Percentiles rank a stretch among this genome's conserved stretches.
phyloP scores from a whole-genome alignment of 2,797 vertebrate species.

The Phylloscopus collybita region DNA sequence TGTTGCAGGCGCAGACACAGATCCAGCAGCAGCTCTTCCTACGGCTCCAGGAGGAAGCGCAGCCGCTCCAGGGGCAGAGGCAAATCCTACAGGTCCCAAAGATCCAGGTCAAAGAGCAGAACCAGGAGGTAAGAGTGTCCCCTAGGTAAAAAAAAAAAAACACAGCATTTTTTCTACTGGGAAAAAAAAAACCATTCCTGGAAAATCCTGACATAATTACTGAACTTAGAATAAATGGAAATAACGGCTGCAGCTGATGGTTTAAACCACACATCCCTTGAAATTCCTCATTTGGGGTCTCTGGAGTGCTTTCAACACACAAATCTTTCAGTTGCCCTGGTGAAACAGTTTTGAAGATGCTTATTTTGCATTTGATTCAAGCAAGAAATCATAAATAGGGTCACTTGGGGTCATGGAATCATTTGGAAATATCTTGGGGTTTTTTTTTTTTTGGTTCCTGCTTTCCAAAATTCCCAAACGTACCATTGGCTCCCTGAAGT shows the following conservation, averaged over 20 bases:
- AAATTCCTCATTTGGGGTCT: background rate
- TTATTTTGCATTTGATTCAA: background rate
- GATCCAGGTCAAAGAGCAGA: slow-evolving; percentile 87
- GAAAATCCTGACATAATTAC: rapidly evolving
- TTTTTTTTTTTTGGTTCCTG: background rate
- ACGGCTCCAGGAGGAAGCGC: slow-evolving; percentile 88
- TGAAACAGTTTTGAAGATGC: background rate
- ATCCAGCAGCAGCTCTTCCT: slow-evolving; percentile 94
- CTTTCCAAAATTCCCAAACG: background rate
- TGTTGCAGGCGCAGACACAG: slow-evolving; percentile 84
- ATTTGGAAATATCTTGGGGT: background rate
- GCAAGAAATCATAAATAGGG: background rate
- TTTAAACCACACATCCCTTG: background rate
- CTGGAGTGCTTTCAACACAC: background rate
- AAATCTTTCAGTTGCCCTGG: background rate
- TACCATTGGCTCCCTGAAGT: background rate
- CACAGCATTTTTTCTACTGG: rapidly evolving
- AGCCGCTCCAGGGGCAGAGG: slow-evolving; percentile 83
- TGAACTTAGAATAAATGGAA: background rate
- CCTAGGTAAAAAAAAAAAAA: background rate
- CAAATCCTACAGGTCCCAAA: slow-evolving; percentile 84
- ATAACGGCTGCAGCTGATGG: background rate
- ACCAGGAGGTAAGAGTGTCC: slow-evolving; percentile 84
- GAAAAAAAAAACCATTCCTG: background rate
- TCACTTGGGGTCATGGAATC: background rate